Evolutionary conservation across 2,888 invertebrate genomes (phyloP), one percentile per base, ranked within the genome.

Genomic region (Hermaeophaga mercurialis): DNA sequence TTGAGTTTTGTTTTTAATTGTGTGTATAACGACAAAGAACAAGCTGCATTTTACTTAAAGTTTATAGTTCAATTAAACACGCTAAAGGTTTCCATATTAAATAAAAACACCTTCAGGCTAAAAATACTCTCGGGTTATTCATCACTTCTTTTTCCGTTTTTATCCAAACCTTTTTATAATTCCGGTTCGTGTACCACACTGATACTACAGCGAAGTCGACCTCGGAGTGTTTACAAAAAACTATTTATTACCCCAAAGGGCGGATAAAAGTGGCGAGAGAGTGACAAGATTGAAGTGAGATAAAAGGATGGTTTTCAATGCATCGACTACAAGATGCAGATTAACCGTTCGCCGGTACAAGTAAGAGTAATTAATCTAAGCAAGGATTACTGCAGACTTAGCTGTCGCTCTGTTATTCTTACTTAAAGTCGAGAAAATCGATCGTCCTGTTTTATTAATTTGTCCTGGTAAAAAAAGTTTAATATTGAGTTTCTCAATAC

Each of bases 351-450:
- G 15, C 55, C 57, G 26, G 53, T 39, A 60, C 11, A 41, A 11
- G 33, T 19, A n/a, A 14, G 60, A 62, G 66, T 66, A 67, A 69
- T 69, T 69, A 68, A 68, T 69, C 67, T 68, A 57, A 61, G 65
- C 61, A 62, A 49, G 62, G 66, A 67, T 67, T 65, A 67, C 61
- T 62, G 58, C 61, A 65, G 64, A 64, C 65, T 62, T 53, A 48
- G 66, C 60, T 63, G 64, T 62, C 63, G 56, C 59, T 59, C 58
- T 64, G 60, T 66, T 66, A 63, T 66, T 65, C 64, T 61, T 64
- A 62, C 61, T 61, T 56, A 60, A 64, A 53, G 47, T 61, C 54
- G 26, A 58, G 62, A 59, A 60, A 63, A 66, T 66, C 61, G 64
- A 66, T 62, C 53, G n/a, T n/a, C n/a, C n/a, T n/a, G n/a, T n/a